Percentiles rank a stretch among this genome's conserved stretches.
phyloP scores from a whole-genome alignment of 2,888 invertebrate genomes.

The Hipparchia sbordonii region DNA sequence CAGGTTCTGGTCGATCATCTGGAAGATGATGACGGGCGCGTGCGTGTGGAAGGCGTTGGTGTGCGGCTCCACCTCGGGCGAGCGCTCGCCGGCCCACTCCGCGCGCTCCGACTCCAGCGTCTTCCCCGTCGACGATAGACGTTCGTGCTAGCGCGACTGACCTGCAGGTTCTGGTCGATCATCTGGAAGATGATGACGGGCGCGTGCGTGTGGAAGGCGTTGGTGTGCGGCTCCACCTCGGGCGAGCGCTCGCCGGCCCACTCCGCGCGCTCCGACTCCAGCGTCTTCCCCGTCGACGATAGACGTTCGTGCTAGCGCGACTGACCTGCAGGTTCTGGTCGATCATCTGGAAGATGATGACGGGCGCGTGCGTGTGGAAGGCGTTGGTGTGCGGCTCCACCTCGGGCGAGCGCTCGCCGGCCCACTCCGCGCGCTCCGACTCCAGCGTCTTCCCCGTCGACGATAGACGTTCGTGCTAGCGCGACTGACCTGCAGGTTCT shows the following conservation, averaged over 20 bases:
- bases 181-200: conserved; percentile 92
- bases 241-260: conserved; percentile 93
- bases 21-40: no score
- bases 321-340: conserved; percentile 94
- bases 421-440: conserved; percentile 97
- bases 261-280: conserved; percentile 95
- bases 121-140: conserved; percentile 88
- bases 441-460: conserved; percentile 95
- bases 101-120: conserved; percentile 94
- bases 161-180: background rate
- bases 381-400: conserved; percentile 90
- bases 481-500: conserved; percentile 89
- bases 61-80: conserved; percentile 91
- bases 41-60: conserved; percentile 92
- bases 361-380: conserved; percentile 96
- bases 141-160: background rate
- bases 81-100: conserved; percentile 93
- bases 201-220: conserved; percentile 97
- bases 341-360: conserved; percentile 99
- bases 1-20: conserved; percentile 99
- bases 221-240: conserved; percentile 90
- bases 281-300: conserved; percentile 92
- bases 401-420: conserved; percentile 90
- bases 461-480: background rate
- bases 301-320: background rate